Evolutionary conservation across 1,140 invertebrate genomes (phyloP), one percentile per base, ranked within the genome.

Genomic region (Heterodera schachtii): DNA sequence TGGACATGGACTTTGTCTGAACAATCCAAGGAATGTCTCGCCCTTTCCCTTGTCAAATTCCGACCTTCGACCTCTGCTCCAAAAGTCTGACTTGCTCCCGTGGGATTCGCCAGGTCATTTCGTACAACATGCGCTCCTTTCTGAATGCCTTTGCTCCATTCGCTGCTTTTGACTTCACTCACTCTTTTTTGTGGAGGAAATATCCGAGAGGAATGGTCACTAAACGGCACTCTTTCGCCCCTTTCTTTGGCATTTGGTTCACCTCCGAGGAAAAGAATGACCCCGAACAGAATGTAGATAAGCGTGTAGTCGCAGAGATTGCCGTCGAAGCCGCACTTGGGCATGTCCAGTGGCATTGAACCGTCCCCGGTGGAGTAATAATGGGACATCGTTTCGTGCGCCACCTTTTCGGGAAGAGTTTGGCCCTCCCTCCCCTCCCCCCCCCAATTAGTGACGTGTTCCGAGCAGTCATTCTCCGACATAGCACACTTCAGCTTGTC

Each of bases 21-120:
- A 31, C 31, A 31, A 31, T 31, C 31, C 31, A 31, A 31, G 31
- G 31, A 31, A 31, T 31, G 31, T 31, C 31, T 31, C 31, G 31
- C 31, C 31, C 31, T 31, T 31, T 31, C 31, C 31, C 31, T 31
- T 31, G 31, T 0, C 31, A 31, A 31, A 31, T 31, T 31, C 31
- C 31, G 31, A 31, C 31, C 31, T 31, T 31, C 31, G 31, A 31
- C 31, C 66, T 19, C 13, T 78, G 60, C 31, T n/a, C 86, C 3
- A 90, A 60, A 3, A 89, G 46, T 31, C 84, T 81, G 49, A 89
- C 84, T 44, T 84, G 81, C n/a, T 89, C 89, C 60, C 88, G 73
- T 1, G 89, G 86, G 47, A 89, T 85, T 13, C 88, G 78, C 88
- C 88, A 89, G 11, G 87, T 90, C 88, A 89, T 89, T 47, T 89